Conservation (phyloP, 2,113 vertebrate genomes). For the Trochalopteron elliotii region DNA sequence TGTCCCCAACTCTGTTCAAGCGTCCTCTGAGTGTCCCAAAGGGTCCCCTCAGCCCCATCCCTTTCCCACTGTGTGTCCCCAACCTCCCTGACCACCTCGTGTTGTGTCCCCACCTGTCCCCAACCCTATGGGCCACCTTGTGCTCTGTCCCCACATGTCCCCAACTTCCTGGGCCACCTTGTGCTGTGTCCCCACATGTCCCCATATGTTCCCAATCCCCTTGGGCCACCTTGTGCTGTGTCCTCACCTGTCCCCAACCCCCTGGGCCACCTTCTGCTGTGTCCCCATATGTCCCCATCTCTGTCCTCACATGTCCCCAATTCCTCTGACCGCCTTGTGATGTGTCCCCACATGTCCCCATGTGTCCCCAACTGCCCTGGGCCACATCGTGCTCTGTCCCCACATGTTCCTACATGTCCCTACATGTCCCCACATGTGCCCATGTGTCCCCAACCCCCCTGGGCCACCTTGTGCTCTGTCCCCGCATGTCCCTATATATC, state of each 20-base stretch:
- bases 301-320: too few species aligned
- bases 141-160: background rate
- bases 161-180: background rate
- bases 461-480: too few species aligned
- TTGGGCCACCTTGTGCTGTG: too few species aligned
- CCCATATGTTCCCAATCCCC: background rate
- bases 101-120: background rate
- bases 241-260: too few species aligned
- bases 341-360: too few species aligned
- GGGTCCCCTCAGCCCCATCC: background rate
- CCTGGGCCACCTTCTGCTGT: too few species aligned
- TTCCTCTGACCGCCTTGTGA: too few species aligned
- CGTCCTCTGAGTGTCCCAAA: background rate
- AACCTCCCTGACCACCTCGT: accelerated
- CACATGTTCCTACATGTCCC: background rate
- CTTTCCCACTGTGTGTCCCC: background rate
- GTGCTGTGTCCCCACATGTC: background rate
- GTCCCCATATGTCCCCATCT: too few species aligned
- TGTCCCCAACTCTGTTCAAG: background rate
- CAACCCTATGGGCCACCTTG: accelerated
- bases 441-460: too few species aligned
- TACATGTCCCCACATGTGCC: background rate
- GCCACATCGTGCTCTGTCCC: accelerated
- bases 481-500: background rate
- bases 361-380: background rate